Percentiles rank a stretch among this genome's conserved stretches.
These are phyloP conservation scores for Zaprionus camerounensis DNA, from an alignment of 1,140 invertebrate species.

Conservation along the genomic window DNA sequence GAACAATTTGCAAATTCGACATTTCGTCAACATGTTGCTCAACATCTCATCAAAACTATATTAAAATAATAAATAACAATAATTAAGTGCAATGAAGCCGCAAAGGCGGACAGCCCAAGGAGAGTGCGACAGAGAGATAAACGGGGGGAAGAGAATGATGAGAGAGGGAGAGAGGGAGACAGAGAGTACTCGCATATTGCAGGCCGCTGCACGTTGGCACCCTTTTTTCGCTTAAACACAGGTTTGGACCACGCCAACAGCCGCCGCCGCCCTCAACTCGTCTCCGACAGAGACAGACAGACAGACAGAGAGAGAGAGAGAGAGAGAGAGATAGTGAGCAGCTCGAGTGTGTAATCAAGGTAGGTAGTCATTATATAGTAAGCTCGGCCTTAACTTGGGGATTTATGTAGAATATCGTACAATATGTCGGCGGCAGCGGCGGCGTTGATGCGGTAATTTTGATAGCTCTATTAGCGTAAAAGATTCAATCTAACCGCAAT, in stretches of 20 bases:
- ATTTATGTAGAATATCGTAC: slow-evolving; percentile 69
- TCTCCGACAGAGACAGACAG: slow-evolving; percentile 1
- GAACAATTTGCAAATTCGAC: slow-evolving; percentile 82
- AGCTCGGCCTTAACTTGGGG: slow-evolving; percentile 59
- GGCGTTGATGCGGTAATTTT: slow-evolving; percentile 56
- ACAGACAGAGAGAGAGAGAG: neutral
- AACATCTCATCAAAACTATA: slow-evolving; percentile 82
- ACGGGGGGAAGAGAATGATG: slow-evolving; percentile 4
- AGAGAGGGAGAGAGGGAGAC: slow-evolving; percentile 15
- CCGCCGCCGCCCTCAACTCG: slow-evolving; percentile 63
- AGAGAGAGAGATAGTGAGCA: neutral
- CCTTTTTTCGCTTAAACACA: slow-evolving; percentile 77
- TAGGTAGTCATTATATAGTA: slow-evolving; percentile 81
- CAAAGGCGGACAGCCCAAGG: slow-evolving; percentile 26
- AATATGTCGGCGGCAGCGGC: slow-evolving; percentile 47
- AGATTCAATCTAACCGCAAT: slow-evolving; percentile 35
- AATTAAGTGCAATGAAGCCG: slow-evolving; percentile 79
- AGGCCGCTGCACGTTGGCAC: slow-evolving; percentile 64
- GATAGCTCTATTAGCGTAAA: slow-evolving; percentile 62
- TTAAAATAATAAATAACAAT: slow-evolving; percentile 83
- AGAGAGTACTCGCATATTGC: slow-evolving; percentile 35
- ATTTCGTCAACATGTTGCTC: slow-evolving; percentile 81
- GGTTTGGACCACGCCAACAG: slow-evolving; percentile 50
- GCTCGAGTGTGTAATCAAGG: slow-evolving; percentile 74
- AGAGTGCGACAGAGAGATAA: slow-evolving; percentile 28